Percentiles rank a stretch among this genome's conserved stretches.
phyloP scores from a whole-genome alignment of 2,113 vertebrate species.

The Oreochromis aureus region DNA sequence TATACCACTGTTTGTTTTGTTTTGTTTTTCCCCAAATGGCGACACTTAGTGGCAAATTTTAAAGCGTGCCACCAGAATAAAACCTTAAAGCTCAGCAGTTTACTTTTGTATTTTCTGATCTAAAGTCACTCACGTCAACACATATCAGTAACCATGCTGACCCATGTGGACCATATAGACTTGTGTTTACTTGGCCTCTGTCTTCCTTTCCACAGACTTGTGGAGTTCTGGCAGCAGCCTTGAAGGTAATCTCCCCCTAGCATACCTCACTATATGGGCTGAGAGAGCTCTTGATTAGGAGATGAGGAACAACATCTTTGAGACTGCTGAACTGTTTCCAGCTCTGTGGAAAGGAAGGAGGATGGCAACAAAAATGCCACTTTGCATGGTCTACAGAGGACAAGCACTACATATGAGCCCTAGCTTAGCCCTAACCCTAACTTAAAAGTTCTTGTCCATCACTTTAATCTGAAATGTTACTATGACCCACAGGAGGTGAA shows the following conservation, averaged over 20 bases:
- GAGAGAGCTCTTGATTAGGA: background rate
- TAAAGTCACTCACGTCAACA: background rate
- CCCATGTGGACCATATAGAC: background rate
- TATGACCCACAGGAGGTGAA: constrained; percentile 79
- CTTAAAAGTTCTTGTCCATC: constrained; percentile 60
- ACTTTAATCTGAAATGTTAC: background rate
- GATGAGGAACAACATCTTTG: background rate
- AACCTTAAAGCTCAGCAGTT: rapidly evolving
- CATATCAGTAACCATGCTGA: background rate
- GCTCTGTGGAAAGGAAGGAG: background rate
- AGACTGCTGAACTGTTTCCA: background rate
- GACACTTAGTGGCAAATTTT: background rate
- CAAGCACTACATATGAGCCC: background rate
- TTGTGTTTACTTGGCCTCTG: background rate
- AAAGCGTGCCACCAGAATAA: background rate
- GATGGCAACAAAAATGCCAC: background rate
- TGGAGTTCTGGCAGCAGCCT: constrained; percentile 60
- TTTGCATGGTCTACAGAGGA: background rate
- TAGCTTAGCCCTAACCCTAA: background rate
- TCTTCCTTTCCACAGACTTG: constrained; percentile 47
- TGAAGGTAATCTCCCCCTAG: constrained; percentile 29
- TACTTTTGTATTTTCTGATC: background rate
- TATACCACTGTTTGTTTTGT: background rate
- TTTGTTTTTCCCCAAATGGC: background rate
- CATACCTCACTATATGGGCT: constrained; percentile 25